Evolutionary conservation across 2,888 invertebrate species (phyloP), one percentile per base, ranked within the genome.

Genomic region (Trissoscelio sp.): DNA sequence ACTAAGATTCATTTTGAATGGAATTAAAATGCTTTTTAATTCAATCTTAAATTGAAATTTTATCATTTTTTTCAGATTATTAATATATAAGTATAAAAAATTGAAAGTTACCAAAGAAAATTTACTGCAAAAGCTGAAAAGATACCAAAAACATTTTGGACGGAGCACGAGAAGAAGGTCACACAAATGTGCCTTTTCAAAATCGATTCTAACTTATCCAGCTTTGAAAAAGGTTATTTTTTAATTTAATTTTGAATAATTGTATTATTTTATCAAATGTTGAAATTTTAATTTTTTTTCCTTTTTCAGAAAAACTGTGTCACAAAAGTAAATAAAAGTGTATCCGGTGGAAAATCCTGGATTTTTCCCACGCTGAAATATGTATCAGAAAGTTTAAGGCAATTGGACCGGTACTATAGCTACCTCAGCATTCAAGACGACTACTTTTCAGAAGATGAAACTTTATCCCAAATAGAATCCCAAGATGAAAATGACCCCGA

Each of bases 361-460:
- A 88, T 85, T 83, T 85, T 87, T 77, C 86, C 87, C 2, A 84
- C 82, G 69, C 81, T 90, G 81, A 85, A 88, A 62, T 58, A 46
- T 3, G 37, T 75, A 0, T 44, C 28, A 3, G 42, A 75, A n/a
- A 58, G 31, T 48, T 31, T 75, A n/a, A 48, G 42, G 58, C 64
- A 66, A 42, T 31, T 75, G n/a, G 22, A 67, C 11, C n/a, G 22
- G 12, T 67, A 67, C 44, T 74, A 66, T 28, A 57, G 57, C 18
- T 57, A 28, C 5, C 37, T 74, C 9, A 42, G 51, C 14, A 6
- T 66, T 39, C 37, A 64, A 42, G 58, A 67, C 6, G 46, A 75
- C 12, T 57, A 39, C 11, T 74, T 58, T 12, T 74, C 24, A n/a
- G 58, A 57, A 2, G 66, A 74, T 9, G 74, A 74, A 11, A 48